Conservation (phyloP, 2,888 invertebrate genomes). For the Patella depressa region DNA sequence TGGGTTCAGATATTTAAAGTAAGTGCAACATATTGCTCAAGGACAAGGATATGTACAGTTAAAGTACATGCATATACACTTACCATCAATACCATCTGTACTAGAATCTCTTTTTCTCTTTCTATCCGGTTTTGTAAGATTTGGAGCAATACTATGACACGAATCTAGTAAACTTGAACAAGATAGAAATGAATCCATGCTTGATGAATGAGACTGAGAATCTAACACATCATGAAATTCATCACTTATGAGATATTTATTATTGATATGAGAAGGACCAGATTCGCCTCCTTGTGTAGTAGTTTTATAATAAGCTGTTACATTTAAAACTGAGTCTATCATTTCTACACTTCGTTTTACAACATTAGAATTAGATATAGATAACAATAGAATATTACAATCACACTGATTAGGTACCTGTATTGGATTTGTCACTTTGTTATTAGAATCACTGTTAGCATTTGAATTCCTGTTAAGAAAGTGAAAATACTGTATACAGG, state of each 20-base stretch:
- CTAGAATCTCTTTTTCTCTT: constrained; percentile 10
- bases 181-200: neutral
- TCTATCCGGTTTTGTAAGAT: neutral
- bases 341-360: neutral
- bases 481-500: too few species aligned
- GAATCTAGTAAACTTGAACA: constrained; percentile 5
- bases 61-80: neutral
- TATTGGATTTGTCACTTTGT: neutral
- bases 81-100: neutral
- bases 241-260: neutral
- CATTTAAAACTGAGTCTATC: neutral
- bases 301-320: neutral
- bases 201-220: neutral
- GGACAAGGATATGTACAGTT: too few species aligned
- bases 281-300: neutral
- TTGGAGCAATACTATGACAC: neutral
- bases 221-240: neutral
- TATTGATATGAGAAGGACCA: neutral
- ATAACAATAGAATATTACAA: neutral
- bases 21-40: too few species aligned
- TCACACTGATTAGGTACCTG: neutral
- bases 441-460: neutral
- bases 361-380: neutral
- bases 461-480: neutral
- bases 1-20: too few species aligned